These are phyloP conservation scores for Talpa occidentalis DNA, from an alignment of 2,113 vertebrate genomes.

Conservation along the genomic window DNA sequence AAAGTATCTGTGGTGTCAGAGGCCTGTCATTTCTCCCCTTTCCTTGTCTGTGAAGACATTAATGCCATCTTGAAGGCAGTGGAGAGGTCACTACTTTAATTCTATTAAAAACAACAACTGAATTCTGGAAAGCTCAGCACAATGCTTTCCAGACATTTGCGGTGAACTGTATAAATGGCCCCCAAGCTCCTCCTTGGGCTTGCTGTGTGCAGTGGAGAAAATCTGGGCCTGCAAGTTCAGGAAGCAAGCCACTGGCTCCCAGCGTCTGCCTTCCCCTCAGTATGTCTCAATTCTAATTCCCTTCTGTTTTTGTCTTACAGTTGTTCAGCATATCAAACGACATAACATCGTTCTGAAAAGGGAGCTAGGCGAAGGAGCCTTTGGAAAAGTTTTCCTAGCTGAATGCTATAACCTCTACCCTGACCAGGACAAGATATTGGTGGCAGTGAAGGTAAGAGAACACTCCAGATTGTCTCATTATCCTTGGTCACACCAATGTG, in stretches of 20 bases:
- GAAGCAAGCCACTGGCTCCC: background rate
- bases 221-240: background rate
- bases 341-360: conserved; percentile 99
- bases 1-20: background rate
- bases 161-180: background rate
- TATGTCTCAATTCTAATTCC: conserved; percentile 64
- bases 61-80: background rate
- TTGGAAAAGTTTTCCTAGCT: conserved; percentile 98
- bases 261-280: fast-evolving
- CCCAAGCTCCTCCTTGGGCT: background rate
- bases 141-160: background rate
- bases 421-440: conserved; percentile 97
- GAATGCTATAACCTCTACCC: conserved; percentile 98
- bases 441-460: conserved; percentile 97
- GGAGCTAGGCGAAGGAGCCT: conserved; percentile 98
- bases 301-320: conserved; percentile 87
- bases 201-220: fast-evolving
- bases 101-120: background rate
- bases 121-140: background rate
- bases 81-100: background rate
- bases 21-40: background rate
- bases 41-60: background rate
- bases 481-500: conserved; percentile 18
- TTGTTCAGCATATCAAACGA: conserved; percentile 98
- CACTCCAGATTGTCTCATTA: conserved; percentile 62